Evolutionary conservation across 2,888 invertebrate species (phyloP), one percentile per base, ranked within the genome.

Genomic region (Ichneumon xanthorius): DNA sequence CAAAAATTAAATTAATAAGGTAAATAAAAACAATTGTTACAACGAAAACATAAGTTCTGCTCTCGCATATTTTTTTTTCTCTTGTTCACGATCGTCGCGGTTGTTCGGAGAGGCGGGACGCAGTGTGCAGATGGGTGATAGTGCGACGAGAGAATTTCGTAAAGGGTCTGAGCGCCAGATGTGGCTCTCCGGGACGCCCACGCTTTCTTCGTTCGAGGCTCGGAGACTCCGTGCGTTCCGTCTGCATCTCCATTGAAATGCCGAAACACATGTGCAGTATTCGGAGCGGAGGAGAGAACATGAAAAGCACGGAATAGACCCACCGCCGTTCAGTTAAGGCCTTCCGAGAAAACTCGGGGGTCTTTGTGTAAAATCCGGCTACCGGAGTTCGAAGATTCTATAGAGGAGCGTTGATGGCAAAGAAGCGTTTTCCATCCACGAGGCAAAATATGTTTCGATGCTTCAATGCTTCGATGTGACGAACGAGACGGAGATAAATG

Each of bases 141-240:
- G 77, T 61, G 70, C 40, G 40, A 30, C 55, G 71, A 67, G 40
- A 22, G 77, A 75, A 80, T 48, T 65, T 61, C 50, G 48, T n/a
- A 73, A 80, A 87, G 84, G 84, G 84, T 81, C 84, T 84, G 85
- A 82, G 58, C 48, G 84, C 85, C 88, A 88, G 87, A 87, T 88
- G 88, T 85, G 72, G 73, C 67, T 67, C 40, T 48, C 72, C 55
- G 73, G 63, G 48, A 72, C 53, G 58, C 71, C 61, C 61, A 37
- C 48, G 68, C 71, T 75, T 22, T 80, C 77, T 50, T 80, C 76
- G 48, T 76, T 65, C 68, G 40, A 63, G 40, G 76, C 79, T 61
- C 81, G 11, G 63, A 61, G 48, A 78, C 72, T 67, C 33, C 14
- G 75, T 40, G 73, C 37, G 80, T 77, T 80, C 48, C 19, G 26